Base-by-base conservation (phyloP, 1,140 invertebrate species). In the Samia ricini region DNA sequence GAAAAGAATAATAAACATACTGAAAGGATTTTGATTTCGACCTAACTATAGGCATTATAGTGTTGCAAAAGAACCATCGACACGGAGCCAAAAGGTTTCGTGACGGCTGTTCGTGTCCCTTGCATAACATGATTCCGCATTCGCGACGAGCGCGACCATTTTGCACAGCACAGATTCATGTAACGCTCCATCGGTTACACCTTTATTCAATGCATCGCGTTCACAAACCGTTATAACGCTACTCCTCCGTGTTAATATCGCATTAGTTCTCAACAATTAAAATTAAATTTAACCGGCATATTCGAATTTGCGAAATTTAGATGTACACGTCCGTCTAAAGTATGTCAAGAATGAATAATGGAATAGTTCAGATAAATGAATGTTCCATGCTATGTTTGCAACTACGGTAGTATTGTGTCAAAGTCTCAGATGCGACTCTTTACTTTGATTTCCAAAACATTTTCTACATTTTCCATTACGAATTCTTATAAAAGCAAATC, bases 281-380 rank as follows among this genome's bases (percentile, higher is more conserved):
- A 42, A 42, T 15, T 3, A 42, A 12, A 42, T 42, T 42, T 42
- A 15, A 42, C 15, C 12, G 33, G 33, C 15, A 12, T 42, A 42
- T 42, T 42, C 33, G 33, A 42, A 42, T 55, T 4, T 15, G 22
- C 18, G 24, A 24, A 55, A 55, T 55, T 55, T 4, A 55, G 24
- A 24, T 24, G n/a, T 19, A 36, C 20, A 18, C 20, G 19, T 59
- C 18, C 8, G 18, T 59, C 15, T 7, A 63, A 76, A 77, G 77
- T 76, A 62, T 77, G 74, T 72, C 78, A 76, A 65, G 66, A 59
- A 66, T n/a, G n/a, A 67, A 56, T 55, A 71, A 73, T 77, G 68
- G 85, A 81, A 74, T 69, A 82, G 83, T 84, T 82, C 83, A 88
- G 83, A 81, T 88, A 71, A 85, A 83, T 81, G 80, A 74, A 65